Evolutionary conservation across 2,113 vertebrate genomes (phyloP).

Genomic region (Gambusia affinis): DNA sequence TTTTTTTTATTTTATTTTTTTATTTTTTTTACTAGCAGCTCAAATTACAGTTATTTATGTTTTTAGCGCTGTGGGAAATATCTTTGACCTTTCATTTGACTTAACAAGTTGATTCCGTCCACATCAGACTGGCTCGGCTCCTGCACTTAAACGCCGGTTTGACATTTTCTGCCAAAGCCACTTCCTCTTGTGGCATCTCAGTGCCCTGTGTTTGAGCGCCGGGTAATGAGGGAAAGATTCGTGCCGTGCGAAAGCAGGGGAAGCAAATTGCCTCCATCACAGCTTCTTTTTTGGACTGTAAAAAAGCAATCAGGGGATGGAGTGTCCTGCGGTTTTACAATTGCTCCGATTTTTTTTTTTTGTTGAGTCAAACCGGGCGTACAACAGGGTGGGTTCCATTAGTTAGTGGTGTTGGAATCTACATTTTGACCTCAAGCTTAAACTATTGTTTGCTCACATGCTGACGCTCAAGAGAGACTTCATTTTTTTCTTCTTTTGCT

Average conservation of each 20-base stretch:
- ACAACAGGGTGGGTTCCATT: conserved; percentile 29
- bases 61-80: conserved; percentile 53
- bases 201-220: conserved; percentile 58
- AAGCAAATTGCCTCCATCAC: conserved; percentile 60
- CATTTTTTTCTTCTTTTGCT: not conserved
- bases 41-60: conserved; percentile 44
- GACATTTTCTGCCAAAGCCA: conserved; percentile 73
- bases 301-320: conserved; percentile 50
- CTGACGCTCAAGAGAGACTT: conserved; percentile 4
- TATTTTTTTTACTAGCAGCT: conserved; percentile 14
- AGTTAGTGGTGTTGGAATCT: conserved; percentile 6
- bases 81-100: conserved; percentile 75
- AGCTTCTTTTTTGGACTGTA: conserved; percentile 47
- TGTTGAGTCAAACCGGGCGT: conserved; percentile 36
- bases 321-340: conserved; percentile 41
- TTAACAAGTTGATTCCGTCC: conserved; percentile 71
- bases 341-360: conserved; percentile 9
- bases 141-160: conserved; percentile 67
- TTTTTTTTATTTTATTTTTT: too few relatives aligned
- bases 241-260: conserved; percentile 40
- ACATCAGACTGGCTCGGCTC: conserved; percentile 64
- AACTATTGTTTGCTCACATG: conserved; percentile 19
- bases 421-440: conserved; percentile 16
- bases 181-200: conserved; percentile 70
- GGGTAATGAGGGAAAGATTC: conserved; percentile 67